These are phyloP conservation scores for Sylvia borin DNA, from an alignment of 2,797 vertebrate species.

Conservation along the genomic window DNA sequence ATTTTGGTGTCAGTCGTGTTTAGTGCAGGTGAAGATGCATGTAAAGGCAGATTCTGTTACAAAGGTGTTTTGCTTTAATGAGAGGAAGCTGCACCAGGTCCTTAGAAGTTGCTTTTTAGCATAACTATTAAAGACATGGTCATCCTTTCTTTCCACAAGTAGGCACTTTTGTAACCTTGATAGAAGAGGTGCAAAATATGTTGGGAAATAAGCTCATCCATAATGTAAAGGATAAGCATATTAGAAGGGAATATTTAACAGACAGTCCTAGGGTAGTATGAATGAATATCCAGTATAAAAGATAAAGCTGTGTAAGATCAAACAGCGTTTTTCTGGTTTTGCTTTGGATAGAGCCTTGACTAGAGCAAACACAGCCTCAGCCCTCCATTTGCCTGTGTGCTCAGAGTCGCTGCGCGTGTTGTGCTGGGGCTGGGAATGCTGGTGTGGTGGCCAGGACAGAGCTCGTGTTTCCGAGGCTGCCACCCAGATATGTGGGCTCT, in stretches of 20 bases:
- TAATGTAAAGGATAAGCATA: background rate
- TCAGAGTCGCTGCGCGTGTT: rapidly evolving
- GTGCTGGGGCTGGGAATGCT: rapidly evolving
- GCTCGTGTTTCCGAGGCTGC: background rate
- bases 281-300: background rate
- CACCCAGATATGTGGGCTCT: rapidly evolving
- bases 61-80: background rate
- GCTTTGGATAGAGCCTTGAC: background rate
- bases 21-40: background rate
- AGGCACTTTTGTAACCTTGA: background rate
- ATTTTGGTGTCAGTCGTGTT: background rate
- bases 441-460: background rate
- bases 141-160: background rate
- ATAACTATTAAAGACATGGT: background rate
- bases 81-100: background rate
- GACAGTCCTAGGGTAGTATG: background rate
- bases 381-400: rapidly evolving
- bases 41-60: background rate
- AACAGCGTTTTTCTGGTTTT: background rate
- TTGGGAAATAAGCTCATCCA: background rate
- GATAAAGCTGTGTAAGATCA: background rate
- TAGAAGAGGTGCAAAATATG: background rate
- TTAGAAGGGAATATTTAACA: background rate
- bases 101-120: background rate
- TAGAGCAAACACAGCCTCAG: background rate